These are phyloP conservation scores for Phoxinus phoxinus DNA, from an alignment of 2,113 vertebrate genomes.

Conservation along the genomic window DNA sequence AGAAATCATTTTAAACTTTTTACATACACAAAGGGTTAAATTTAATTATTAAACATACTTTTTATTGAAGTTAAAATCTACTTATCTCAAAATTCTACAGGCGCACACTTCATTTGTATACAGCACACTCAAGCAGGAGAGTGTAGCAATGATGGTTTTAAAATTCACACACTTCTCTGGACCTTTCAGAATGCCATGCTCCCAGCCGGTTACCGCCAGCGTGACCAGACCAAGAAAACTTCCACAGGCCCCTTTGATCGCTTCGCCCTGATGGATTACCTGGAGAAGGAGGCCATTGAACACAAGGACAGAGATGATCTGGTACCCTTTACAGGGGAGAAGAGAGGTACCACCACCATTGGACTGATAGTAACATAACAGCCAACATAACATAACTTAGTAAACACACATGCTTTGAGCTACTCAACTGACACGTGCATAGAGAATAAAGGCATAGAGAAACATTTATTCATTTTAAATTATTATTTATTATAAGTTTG, in stretches of 20 bases:
- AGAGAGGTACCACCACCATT: slow-evolving; percentile 79
- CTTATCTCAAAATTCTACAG: no score
- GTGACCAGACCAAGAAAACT: slow-evolving; percentile 92
- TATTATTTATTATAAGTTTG: not conserved
- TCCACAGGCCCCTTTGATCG: slow-evolving; percentile 87
- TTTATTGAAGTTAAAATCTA: not conserved
- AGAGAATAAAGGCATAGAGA: no score
- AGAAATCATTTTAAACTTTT: not conserved
- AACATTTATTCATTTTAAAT: no score
- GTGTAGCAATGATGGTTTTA: no score
- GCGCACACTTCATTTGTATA: no score
- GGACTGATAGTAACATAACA: not conserved
- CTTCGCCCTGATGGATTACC: slow-evolving; percentile 85
- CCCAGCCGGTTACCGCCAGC: slow-evolving; percentile 88
- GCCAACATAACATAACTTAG: not conserved
- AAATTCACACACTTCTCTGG: slow-evolving; percentile 4
- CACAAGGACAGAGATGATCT: slow-evolving; percentile 84
- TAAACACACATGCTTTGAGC: not conserved
- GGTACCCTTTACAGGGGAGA: slow-evolving; percentile 92
- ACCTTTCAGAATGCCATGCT: slow-evolving; percentile 87
- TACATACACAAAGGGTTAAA: no score
- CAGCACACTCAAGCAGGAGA: no score
- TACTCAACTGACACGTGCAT: no score
- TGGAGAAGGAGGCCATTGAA: slow-evolving; percentile 90
- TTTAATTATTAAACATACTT: no score